Conservation (phyloP, 2,797 vertebrate species). For the Scolopax bukidnonensis region DNA sequence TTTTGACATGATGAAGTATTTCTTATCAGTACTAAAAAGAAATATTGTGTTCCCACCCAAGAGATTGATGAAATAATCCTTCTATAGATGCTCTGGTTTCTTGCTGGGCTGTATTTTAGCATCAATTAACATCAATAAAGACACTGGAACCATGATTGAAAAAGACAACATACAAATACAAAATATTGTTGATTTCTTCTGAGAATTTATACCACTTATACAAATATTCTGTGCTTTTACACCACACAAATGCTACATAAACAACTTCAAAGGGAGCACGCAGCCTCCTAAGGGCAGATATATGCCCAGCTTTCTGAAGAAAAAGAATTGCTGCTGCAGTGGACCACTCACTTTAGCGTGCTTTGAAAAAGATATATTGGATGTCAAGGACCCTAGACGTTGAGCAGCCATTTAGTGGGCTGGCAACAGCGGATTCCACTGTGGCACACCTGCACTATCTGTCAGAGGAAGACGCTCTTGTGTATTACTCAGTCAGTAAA, state of each 20-base stretch:
- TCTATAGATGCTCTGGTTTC: neutral
- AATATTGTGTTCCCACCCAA: neutral
- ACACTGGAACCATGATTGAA: neutral
- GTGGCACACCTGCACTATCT: neutral
- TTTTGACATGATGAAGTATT: neutral
- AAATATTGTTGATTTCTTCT: neutral
- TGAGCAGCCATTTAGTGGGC: neutral
- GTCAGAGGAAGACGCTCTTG: neutral
- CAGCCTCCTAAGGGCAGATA: neutral
- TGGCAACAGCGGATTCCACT: neutral
- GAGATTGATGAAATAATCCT: neutral
- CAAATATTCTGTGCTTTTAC: neutral
- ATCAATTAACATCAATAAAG: neutral
- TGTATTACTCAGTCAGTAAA: neutral
- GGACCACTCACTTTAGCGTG: neutral
- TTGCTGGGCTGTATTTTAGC: neutral
- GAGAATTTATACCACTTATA: neutral
- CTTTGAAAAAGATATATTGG: constrained; percentile 42
- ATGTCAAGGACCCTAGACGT: neutral
- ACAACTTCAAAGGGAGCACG: neutral
- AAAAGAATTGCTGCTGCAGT: neutral
- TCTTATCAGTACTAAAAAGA: neutral
- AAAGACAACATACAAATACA: neutral
- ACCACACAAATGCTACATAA: neutral
- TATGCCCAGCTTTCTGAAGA: neutral